phyloP scores from a whole-genome alignment of 1,140 invertebrate genomes.

The Drosophila ficusphila region DNA sequence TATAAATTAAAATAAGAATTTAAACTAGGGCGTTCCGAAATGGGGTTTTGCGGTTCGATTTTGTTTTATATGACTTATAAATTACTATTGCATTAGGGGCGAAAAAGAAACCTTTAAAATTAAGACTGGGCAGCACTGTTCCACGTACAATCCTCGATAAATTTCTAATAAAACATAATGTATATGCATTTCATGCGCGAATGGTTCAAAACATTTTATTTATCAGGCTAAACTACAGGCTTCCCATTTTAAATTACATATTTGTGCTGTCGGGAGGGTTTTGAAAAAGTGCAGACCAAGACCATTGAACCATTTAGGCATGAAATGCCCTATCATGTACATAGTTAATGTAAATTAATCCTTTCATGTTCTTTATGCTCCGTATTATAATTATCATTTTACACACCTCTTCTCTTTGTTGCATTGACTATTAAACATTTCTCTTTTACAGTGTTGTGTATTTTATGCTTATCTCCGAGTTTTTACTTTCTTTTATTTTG shows the following conservation, averaged over 20 bases:
- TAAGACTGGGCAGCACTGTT: constrained; percentile 59
- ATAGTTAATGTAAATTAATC: constrained; percentile 25
- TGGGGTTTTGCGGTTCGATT: constrained; percentile 14
- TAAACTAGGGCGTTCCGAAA: constrained; percentile 20
- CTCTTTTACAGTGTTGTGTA: neutral
- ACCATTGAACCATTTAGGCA: constrained; percentile 71
- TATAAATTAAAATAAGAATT: constrained; percentile 50
- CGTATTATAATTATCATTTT: constrained; percentile 64
- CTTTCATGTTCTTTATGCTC: constrained; percentile 7
- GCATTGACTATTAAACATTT: constrained; percentile 68
- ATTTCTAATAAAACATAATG: constrained; percentile 32
- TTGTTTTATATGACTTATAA: constrained; percentile 33
- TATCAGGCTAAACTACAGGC: constrained; percentile 11
- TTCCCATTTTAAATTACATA: constrained; percentile 20
- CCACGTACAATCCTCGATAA: constrained; percentile 26
- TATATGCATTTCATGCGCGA: constrained; percentile 68
- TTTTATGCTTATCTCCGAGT: neutral
- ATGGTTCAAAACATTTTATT: constrained; percentile 55
- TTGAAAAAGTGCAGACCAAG: constrained; percentile 30
- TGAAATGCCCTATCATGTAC: constrained; percentile 56
- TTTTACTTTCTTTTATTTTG: constrained; percentile 18
- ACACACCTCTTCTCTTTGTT: constrained; percentile 44
- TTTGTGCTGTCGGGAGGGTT: constrained; percentile 41
- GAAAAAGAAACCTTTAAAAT: constrained; percentile 49
- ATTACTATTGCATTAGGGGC: constrained; percentile 33